Evolutionary conservation across 1,140 invertebrate species (phyloP).

Genomic region (Agrypnia vestita): DNA sequence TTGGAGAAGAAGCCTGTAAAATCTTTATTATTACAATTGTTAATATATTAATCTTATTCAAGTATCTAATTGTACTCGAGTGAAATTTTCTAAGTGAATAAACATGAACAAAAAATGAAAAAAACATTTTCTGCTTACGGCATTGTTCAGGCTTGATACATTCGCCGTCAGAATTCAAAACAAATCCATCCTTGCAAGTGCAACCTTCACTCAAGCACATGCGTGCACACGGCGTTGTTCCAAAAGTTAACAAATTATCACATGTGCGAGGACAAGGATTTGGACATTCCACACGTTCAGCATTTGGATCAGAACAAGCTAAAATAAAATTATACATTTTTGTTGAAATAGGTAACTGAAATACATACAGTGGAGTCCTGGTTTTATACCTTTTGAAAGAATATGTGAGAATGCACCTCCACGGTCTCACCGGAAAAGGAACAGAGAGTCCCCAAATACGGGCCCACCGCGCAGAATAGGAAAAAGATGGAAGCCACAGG

Average conservation of each 20-base stretch:
- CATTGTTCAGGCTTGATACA: constrained; percentile 46
- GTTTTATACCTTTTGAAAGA: too few species aligned
- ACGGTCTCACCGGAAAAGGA: too few species aligned
- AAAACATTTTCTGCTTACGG: constrained; percentile 28
- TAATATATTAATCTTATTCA: not conserved
- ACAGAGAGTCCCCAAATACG: too few species aligned
- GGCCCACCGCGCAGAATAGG: too few species aligned
- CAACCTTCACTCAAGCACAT: constrained; percentile 46
- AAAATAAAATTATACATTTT: not conserved
- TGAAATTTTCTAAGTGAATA: too few species aligned
- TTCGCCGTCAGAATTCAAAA: constrained; percentile 32
- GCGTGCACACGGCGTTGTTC: constrained; percentile 6
- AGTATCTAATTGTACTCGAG: too few species aligned
- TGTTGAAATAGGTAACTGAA: too few species aligned
- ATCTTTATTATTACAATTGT: not conserved
- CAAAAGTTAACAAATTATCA: constrained; percentile 36
- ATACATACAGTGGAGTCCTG: too few species aligned
- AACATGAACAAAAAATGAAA: too few species aligned
- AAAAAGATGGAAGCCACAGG: too few species aligned
- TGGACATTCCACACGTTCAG: constrained; percentile 45
- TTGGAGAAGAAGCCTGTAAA: not conserved
- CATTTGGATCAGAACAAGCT: constrained; percentile 50
- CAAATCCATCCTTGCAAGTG: constrained; percentile 45
- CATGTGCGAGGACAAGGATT: constrained; percentile 52
- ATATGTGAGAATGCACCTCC: too few species aligned